A percentile compares a stretch with the other conserved stretches of the same genome.
phyloP scores from a whole-genome alignment of 2,888 invertebrate species.

The Bembecia ichneumoniformis region DNA sequence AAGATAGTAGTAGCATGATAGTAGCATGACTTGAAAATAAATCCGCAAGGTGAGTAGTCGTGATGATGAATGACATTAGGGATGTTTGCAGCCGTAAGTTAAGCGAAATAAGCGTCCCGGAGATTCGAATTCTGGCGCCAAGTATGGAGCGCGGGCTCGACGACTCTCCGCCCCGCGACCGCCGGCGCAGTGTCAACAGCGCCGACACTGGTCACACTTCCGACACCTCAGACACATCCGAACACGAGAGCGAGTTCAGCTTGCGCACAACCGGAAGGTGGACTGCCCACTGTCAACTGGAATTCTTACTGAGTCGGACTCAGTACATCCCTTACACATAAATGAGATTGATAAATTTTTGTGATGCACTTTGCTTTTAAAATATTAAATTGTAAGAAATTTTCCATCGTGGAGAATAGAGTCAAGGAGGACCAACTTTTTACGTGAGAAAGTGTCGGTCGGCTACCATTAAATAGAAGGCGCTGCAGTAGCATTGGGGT shows the following conservation, averaged over 20 bases:
- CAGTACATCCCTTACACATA: neutral
- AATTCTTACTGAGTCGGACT: neutral
- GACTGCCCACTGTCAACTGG: conserved; percentile 11
- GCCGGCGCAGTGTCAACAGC: conserved; percentile 17
- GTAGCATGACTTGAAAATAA: no score
- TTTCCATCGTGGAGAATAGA: no score
- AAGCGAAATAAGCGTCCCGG: conserved; percentile 83
- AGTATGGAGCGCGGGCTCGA: conserved; percentile 86
- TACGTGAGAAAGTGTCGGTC: no score
- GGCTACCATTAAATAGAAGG: no score
- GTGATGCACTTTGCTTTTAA: no score
- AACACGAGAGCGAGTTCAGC: conserved; percentile 68
- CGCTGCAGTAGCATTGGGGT: no score
- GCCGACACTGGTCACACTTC: conserved; percentile 35
- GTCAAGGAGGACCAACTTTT: no score
- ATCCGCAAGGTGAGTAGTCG: neutral
- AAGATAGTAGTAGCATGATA: no score
- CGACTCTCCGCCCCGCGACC: conserved; percentile 41
- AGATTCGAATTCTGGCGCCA: conserved; percentile 86
- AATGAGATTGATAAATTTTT: no score
- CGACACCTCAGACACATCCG: conserved; percentile 52
- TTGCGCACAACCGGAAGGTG: conserved; percentile 63
- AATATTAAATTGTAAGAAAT: no score
- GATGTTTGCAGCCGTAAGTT: conserved; percentile 75
- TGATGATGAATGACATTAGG: conserved; percentile 4